A percentile compares a stretch with the other conserved stretches of the same genome.
Evolutionary conservation across 1,140 invertebrate genomes (phyloP).

Genomic region (Stegodyphus mimosarum): DNA sequence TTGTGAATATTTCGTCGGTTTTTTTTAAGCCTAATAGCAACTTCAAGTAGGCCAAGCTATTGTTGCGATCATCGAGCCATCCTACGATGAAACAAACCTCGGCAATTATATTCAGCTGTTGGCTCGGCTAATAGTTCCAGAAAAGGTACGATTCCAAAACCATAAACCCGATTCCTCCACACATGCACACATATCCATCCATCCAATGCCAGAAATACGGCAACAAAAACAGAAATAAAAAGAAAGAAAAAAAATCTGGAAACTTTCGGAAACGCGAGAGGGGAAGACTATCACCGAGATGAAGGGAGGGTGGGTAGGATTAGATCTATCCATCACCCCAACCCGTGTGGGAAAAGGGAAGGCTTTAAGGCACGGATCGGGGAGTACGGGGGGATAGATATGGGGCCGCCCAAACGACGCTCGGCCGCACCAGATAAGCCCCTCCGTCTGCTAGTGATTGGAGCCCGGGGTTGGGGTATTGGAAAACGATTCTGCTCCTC

Average conservation of each 20-base stretch:
- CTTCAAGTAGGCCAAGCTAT: neutral
- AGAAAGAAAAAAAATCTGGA: constrained; percentile 49
- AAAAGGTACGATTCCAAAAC: constrained; percentile 40
- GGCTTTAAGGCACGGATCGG: constrained; percentile 40
- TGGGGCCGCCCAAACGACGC: constrained; percentile 35
- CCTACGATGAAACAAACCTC: neutral
- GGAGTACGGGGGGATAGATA: constrained; percentile 1
- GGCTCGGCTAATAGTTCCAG: constrained; percentile 11
- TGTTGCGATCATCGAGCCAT: neutral
- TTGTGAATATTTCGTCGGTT: neutral
- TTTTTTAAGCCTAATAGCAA: neutral
- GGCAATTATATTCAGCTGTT: constrained; percentile 45
- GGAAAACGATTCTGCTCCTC: constrained; percentile 60
- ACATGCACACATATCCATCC: constrained; percentile 30
- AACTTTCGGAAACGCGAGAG: constrained; percentile 54
- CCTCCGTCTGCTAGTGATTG: constrained; percentile 60
- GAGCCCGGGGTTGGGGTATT: constrained; percentile 54
- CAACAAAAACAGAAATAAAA: constrained; percentile 38
- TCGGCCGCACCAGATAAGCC: constrained; percentile 57
- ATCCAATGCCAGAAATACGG: constrained; percentile 8
- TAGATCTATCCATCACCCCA: constrained; percentile 60
- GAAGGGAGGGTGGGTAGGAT: constrained; percentile 29
- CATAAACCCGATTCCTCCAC: constrained; percentile 39
- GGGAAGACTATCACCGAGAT: constrained; percentile 29
- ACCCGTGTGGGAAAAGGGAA: constrained; percentile 55